These are phyloP conservation scores for Limenitis camilla DNA, from an alignment of 2,888 invertebrate species.

Conservation along the genomic window DNA sequence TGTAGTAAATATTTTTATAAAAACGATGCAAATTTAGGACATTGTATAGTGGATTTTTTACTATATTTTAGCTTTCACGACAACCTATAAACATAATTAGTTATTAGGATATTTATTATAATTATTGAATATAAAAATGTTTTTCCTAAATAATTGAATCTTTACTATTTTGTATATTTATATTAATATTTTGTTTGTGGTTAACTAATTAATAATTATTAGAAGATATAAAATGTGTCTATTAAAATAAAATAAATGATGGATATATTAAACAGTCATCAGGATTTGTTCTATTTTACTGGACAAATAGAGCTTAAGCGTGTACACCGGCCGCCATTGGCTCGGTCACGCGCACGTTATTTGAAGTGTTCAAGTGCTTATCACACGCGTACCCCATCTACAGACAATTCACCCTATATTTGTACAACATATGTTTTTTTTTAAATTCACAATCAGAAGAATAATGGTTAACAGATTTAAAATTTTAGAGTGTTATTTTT, in stretches of 20 bases:
- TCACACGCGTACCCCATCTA: conserved; percentile 22
- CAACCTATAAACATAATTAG: no score
- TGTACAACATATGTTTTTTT: conserved; percentile 53
- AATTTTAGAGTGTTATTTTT: conserved; percentile 40
- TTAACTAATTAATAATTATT: no score
- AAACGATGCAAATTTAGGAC: no score
- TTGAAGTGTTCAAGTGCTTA: conserved; percentile 52
- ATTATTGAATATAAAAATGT: no score
- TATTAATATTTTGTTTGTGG: no score
- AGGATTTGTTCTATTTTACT: conserved; percentile 34
- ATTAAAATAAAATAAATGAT: conserved; percentile 17
- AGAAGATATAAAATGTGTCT: conserved; percentile 6
- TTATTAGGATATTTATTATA: no score
- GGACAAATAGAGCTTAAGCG: conserved; percentile 35
- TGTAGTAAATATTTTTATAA: no score
- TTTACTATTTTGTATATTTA: no score
- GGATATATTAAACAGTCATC: conserved; percentile 30
- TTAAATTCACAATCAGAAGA: conserved; percentile 45
- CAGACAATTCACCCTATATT: conserved; percentile 35
- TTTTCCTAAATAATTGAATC: no score
- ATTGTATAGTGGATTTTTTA: no score
- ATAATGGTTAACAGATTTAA: conserved; percentile 38
- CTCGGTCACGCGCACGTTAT: conserved; percentile 53
- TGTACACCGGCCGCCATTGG: conserved; percentile 31
- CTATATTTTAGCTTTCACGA: no score